phyloP scores from a whole-genome alignment of 2,113 vertebrate species.

The Platysteira castanea region DNA sequence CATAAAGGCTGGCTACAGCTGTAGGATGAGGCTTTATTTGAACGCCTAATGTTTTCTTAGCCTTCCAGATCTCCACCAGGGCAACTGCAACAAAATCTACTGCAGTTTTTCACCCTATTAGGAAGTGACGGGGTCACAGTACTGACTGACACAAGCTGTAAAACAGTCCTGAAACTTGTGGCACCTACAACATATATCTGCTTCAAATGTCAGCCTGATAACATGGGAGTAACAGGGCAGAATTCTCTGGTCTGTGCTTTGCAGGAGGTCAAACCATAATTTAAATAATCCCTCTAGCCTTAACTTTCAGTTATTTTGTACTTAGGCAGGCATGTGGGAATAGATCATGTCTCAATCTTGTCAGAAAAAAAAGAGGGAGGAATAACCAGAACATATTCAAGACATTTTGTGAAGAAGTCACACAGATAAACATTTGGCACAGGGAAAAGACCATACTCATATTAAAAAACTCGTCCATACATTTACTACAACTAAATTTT shows the following conservation, averaged over 20 bases:
- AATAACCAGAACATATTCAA: conserved; percentile 21
- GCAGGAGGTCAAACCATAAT: background rate
- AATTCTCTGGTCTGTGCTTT: background rate
- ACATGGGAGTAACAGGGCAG: background rate
- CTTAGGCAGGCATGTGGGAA: background rate
- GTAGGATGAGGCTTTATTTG: background rate
- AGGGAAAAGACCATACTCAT: background rate
- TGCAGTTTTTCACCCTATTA: background rate
- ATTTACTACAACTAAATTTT: background rate
- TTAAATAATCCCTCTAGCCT: conserved; percentile 9
- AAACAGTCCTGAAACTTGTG: background rate
- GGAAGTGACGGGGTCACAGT: background rate
- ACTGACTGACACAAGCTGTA: background rate
- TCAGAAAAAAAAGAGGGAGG: background rate
- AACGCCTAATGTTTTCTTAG: background rate
- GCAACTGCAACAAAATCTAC: background rate
- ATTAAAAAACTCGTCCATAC: background rate
- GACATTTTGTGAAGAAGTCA: conserved; percentile 5
- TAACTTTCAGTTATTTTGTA: background rate
- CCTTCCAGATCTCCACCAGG: background rate
- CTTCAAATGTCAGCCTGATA: background rate
- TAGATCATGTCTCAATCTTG: background rate
- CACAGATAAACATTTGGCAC: conserved; percentile 16
- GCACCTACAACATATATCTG: background rate
- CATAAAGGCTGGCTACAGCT: background rate